phyloP scores from a whole-genome alignment of 2,888 invertebrate genomes.

The Tetragnatha montana region DNA sequence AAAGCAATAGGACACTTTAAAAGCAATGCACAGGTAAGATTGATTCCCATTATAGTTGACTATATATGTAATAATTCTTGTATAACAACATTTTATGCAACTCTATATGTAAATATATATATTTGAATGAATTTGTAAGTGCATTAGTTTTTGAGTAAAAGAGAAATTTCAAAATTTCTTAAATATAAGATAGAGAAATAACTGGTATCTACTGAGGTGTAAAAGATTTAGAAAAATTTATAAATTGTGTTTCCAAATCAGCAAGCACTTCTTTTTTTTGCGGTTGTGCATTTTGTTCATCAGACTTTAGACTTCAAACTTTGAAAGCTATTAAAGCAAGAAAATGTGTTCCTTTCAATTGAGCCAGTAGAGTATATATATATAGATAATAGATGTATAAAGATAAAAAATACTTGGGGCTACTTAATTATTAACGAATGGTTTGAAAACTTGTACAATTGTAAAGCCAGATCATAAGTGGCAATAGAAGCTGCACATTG shows the following conservation, averaged over 20 bases:
- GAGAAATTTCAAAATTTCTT: conserved; percentile 46
- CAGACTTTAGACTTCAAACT: conserved; percentile 41
- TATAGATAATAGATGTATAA: conserved; percentile 61
- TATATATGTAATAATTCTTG: conserved; percentile 18
- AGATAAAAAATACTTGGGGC: conserved; percentile 60
- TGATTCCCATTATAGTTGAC: conserved; percentile 9
- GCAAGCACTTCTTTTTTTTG: conserved; percentile 37
- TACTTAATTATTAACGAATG: conserved; percentile 44
- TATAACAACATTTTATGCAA: conserved; percentile 39
- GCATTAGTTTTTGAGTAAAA: conserved; percentile 42
- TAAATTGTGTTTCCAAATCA: conserved; percentile 67
- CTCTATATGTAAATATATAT: conserved; percentile 25
- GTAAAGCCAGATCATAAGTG: conserved; percentile 61
- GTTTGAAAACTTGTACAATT: conserved; percentile 70
- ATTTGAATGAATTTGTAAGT: conserved; percentile 35
- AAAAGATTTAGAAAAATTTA: conserved; percentile 68
- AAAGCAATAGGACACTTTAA: conserved; percentile 54
- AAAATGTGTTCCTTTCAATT: conserved; percentile 47
- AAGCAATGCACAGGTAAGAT: conserved; percentile 39
- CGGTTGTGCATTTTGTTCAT: conserved; percentile 56
- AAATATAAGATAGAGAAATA: conserved; percentile 57
- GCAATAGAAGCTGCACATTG: conserved; percentile 67
- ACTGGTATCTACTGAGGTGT: conserved; percentile 55
- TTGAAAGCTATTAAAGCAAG: conserved; percentile 56
- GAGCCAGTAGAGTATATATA: conserved; percentile 61